Conservation (phyloP, 2,113 vertebrate genomes). For the Smithornis capensis region DNA sequence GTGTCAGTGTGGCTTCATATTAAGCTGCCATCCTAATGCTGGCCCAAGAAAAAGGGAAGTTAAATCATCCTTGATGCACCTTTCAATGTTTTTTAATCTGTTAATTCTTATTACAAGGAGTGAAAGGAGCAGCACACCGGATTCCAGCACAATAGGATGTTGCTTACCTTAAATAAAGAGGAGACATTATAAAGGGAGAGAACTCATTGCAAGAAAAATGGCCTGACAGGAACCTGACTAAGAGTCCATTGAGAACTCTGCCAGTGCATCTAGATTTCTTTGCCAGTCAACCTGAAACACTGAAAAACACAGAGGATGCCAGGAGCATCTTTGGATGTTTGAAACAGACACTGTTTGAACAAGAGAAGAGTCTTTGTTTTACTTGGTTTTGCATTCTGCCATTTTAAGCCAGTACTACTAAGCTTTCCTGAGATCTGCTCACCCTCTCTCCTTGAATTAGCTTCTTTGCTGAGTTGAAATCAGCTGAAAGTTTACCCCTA, state of each 20-base stretch:
- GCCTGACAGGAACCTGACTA: background rate
- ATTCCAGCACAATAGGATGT: background rate
- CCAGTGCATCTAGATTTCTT: background rate
- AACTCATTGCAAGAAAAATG: background rate
- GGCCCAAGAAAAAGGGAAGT: background rate
- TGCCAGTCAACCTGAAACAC: background rate
- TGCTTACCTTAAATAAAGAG: background rate
- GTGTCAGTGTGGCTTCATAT: accelerated
- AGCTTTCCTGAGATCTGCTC: background rate
- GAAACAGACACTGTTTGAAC: background rate
- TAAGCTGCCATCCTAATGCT: background rate
- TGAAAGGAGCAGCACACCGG: background rate
- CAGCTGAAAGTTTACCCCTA: background rate
- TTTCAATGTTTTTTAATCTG: background rate
- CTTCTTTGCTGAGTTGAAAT: background rate
- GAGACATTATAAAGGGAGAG: background rate
- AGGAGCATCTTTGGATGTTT: background rate
- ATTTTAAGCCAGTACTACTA: background rate
- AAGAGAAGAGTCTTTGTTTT: background rate
- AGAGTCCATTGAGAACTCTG: background rate
- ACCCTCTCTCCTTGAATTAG: background rate
- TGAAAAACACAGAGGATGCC: background rate
- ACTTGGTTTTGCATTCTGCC: background rate
- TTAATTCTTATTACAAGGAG: background rate
- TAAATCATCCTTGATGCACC: background rate